Evolutionary conservation across 2,113 vertebrate genomes (phyloP).

Genomic region (Crocuta crocuta): DNA sequence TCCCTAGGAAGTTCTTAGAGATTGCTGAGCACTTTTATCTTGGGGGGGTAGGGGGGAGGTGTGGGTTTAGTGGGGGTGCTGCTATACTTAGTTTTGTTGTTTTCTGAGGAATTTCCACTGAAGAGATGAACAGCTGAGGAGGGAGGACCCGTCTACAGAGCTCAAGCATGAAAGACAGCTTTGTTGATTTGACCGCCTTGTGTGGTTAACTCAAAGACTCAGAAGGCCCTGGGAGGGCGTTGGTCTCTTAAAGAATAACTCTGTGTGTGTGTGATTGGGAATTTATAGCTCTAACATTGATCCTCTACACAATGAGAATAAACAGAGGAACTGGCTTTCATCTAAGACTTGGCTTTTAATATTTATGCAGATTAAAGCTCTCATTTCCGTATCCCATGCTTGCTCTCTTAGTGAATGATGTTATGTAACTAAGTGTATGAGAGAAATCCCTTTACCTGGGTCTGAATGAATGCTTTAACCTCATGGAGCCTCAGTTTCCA

Average conservation of each 20-base stretch:
- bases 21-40: neutral
- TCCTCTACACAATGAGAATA: neutral
- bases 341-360: constrained; percentile 37
- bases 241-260: neutral
- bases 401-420: neutral
- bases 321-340: neutral
- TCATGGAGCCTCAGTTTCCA: neutral
- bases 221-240: neutral
- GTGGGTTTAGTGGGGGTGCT: neutral
- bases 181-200: constrained; percentile 23
- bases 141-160: neutral
- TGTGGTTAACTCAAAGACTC: neutral
- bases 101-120: constrained; percentile 41
- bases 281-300: neutral
- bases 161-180: constrained; percentile 49
- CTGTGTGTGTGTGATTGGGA: neutral
- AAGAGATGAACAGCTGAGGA: neutral
- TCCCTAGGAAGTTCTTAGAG: constrained; percentile 9
- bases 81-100: neutral
- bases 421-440: neutral
- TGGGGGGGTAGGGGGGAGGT: neutral
- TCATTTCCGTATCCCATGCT: neutral
- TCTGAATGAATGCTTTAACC: neutral
- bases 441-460: neutral
- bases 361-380: neutral